Evolutionary conservation across 2,113 vertebrate genomes (phyloP).

Genomic region (Podarcis raffonei): DNA sequence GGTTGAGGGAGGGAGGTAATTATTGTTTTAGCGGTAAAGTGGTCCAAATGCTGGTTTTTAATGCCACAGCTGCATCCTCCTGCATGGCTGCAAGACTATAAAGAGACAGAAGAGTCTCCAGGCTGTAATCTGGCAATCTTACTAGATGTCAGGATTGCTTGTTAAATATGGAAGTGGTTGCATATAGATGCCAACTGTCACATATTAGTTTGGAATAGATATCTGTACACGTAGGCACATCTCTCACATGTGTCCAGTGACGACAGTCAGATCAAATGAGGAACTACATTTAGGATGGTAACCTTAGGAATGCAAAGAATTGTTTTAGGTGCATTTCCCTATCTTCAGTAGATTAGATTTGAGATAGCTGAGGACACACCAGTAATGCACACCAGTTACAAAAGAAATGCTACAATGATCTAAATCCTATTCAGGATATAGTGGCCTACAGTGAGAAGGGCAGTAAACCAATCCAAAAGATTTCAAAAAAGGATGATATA

Average conservation of each 20-base stretch:
- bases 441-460: too few relatives aligned
- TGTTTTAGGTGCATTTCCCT: background rate
- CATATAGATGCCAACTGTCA: background rate
- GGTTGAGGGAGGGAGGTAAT: too few relatives aligned
- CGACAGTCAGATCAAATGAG: background rate
- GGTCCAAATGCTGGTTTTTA: too few relatives aligned
- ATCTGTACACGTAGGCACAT: background rate
- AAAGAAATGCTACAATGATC: background rate
- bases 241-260: background rate
- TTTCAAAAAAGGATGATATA: too few relatives aligned
- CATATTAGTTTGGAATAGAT: background rate
- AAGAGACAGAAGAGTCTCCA: too few relatives aligned
- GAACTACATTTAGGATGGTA: background rate
- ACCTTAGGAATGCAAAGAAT: background rate
- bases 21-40: too few relatives aligned
- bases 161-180: background rate
- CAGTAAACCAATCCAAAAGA: too few relatives aligned
- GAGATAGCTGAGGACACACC: background rate
- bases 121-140: background rate
- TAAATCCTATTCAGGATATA: too few relatives aligned
- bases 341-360: background rate
- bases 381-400: background rate
- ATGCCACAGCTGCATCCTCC: too few relatives aligned
- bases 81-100: too few relatives aligned
- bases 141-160: background rate